Evolutionary conservation across 2,113 vertebrate genomes (phyloP), one percentile per base, ranked within the genome.

Genomic region (Hypocryptadius cinnamomeus): DNA sequence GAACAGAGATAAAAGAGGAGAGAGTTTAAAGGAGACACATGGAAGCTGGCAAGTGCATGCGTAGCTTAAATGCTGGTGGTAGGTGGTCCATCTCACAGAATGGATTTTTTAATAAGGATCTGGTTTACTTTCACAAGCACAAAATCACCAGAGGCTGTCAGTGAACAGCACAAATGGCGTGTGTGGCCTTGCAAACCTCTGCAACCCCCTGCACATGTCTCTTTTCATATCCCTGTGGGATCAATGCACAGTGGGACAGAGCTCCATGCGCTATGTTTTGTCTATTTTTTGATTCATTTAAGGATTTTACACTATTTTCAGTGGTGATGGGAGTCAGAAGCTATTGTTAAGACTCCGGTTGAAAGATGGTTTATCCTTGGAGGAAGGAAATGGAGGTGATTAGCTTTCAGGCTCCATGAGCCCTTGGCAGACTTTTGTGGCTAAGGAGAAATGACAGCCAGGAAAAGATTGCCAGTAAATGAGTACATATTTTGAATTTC

Each of bases 381-480:
- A 88, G 57, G 59, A 77, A 66, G 47, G 18, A 92, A 89, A 92
- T 44, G n/a, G 21, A 65, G 10, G 17, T 65, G 73, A 84, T 92
- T 81, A 79, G 4, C 68, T 92, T 70, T 79, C 84, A 95, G 33
- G 25, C 33, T 89, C 35, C 19, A 44, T 11, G 22, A 78, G 50
- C 13, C 8, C 40, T 73, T 87, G 91, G 51, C 59, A 89, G 63
- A 59, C 33, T 82, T 82, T 6, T 70, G 54, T 87, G 71, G 23
- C 68, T 87, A 33, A 93, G 77, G 54, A 83, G 60, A 91, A 93
- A 85, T 5, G 15, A 77, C 39, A 79, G 50, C 66, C 60, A 78
- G 69, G 71, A 93, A 85, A 88, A 87, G 28, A 79, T 3, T 89
- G 66, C 61, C 53, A 35, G 65, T 79, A 92, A 92, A 85, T 63